phyloP scores from a whole-genome alignment of 1,140 invertebrate species.

The Macrosteles quadrilineatus region DNA sequence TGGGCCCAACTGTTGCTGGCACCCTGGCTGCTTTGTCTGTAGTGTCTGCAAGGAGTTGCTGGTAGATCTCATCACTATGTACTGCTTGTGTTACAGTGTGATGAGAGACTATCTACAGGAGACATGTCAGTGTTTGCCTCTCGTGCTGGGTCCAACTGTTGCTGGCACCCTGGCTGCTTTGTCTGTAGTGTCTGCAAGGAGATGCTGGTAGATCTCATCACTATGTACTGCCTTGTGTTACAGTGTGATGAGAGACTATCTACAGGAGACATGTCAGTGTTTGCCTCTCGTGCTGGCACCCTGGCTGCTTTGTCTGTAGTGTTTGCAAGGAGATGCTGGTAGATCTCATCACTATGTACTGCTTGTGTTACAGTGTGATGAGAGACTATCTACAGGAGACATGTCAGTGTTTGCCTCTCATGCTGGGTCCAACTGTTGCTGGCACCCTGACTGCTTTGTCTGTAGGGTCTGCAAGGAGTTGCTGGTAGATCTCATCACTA shows the following conservation, averaged over 20 bases:
- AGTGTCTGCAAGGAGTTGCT: too few relatives aligned
- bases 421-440: slow-evolving; percentile 69
- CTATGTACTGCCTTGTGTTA: slow-evolving; percentile 70
- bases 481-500: too few relatives aligned
- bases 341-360: too few relatives aligned
- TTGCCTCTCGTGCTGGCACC: slow-evolving; percentile 89
- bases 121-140: slow-evolving; percentile 91
- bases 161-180: slow-evolving; percentile 79
- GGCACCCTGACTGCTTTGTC: slow-evolving; percentile 76
- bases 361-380: slow-evolving; percentile 70
- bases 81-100: slow-evolving; percentile 65
- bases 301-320: slow-evolving; percentile 89
- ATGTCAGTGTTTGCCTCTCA: slow-evolving; percentile 88
- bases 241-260: slow-evolving; percentile 82
- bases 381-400: slow-evolving; percentile 77
- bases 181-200: slow-evolving; percentile 83
- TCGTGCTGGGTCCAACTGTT: too few relatives aligned
- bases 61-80: too few relatives aligned
- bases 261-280: slow-evolving; percentile 87
- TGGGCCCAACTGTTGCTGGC: too few relatives aligned
- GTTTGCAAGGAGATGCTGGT: too few relatives aligned
- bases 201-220: slow-evolving; percentile 97
- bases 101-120: slow-evolving; percentile 74
- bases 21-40: too few relatives aligned
- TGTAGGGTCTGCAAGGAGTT: slow-evolving; percentile 88